Evolutionary conservation across 2,113 vertebrate genomes (phyloP), one percentile per base, ranked within the genome.

Genomic region (Hyla sarda): DNA sequence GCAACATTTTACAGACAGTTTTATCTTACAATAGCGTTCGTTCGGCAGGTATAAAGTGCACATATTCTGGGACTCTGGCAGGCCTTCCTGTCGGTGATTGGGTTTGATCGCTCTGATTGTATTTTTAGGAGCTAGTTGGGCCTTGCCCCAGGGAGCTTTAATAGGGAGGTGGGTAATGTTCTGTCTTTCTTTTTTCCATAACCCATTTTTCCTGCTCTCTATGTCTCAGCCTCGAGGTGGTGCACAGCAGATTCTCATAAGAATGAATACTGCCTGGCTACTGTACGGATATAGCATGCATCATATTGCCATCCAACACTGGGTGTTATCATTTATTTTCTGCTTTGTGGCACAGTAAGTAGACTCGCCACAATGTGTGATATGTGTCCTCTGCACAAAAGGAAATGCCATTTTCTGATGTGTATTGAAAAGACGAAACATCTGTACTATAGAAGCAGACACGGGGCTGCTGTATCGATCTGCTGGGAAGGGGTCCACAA

Each of bases 11-110:
- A 41, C 41, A 37, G 30, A 56, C 23, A 80, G 60, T 32, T 25
- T 25, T 34, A 80, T 45, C 62, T 60, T 25, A 62, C 77, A 28
- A 62, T 45, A 37, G 32, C 2, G 52, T 11, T 41, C 12, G n/a
- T 80, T 62, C 23, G 30, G 58, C 78, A 81, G 76, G 76, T 58
- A 37, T 58, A 37, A 58, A 41, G 52, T 32, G 74, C 25, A 76
- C 73, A 50, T 50, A 30, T 76, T n/a, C 73, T 23, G 45, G 28
- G 0, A 25, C 21, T 32, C 25, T 28, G 45, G 45, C 47, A 76
- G 21, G 7, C 6, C 73, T 12, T 76, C 9, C 17, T 76, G 19
- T 30, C 45, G 47, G 73, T 76, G 73, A 76, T 76, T 52, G 47
- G 25, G 74, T 32, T 28, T 54, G 14, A 54, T 30, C 30, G 25